Percentiles rank a stretch among this genome's conserved stretches.
Evolutionary conservation across 1,140 invertebrate genomes (phyloP).

Genomic region (Lordiphosa clarofinis): DNA sequence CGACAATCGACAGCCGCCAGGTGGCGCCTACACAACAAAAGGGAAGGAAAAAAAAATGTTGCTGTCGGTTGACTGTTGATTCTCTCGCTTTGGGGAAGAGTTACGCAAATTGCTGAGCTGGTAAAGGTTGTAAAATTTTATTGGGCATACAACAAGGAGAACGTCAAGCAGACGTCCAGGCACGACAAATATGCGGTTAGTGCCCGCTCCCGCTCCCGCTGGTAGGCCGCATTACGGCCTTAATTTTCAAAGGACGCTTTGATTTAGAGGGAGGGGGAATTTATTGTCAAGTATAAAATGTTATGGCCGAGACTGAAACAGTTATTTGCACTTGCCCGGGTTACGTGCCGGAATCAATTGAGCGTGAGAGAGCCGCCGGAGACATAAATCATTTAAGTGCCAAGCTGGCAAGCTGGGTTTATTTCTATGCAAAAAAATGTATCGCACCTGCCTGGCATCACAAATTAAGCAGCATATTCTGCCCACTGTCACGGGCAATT

Average conservation of each 20-base stretch:
- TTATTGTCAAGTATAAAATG: slow-evolving; percentile 72
- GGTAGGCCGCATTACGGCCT: slow-evolving; percentile 47
- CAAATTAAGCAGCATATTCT: slow-evolving; percentile 34
- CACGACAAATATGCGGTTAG: slow-evolving; percentile 61
- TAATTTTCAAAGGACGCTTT: slow-evolving; percentile 65
- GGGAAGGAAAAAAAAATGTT: slow-evolving; percentile 27
- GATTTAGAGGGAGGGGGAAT: slow-evolving; percentile 56
- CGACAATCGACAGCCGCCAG: slow-evolving; percentile 34
- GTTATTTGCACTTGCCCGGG: slow-evolving; percentile 72
- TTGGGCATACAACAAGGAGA: slow-evolving; percentile 45
- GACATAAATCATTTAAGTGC: slow-evolving; percentile 68
- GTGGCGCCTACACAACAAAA: slow-evolving; percentile 9
- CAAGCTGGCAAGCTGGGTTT: slow-evolving; percentile 2
- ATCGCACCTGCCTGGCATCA: slow-evolving; percentile 64
- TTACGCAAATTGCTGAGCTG: slow-evolving; percentile 75
- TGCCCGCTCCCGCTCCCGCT: slow-evolving; percentile 3
- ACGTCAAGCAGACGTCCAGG: slow-evolving; percentile 25
- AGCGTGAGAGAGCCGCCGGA: slow-evolving; percentile 17
- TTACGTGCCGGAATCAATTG: slow-evolving; percentile 72
- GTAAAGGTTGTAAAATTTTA: slow-evolving; percentile 76
- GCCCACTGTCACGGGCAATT: slow-evolving; percentile 63
- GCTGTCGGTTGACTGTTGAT: slow-evolving; percentile 50
- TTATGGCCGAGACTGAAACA: slow-evolving; percentile 68
- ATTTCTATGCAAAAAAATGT: slow-evolving; percentile 50
- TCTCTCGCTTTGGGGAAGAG: slow-evolving; percentile 38